Evolutionary conservation across 2,797 vertebrate species (phyloP).

Genomic region (Liasis olivaceus): DNA sequence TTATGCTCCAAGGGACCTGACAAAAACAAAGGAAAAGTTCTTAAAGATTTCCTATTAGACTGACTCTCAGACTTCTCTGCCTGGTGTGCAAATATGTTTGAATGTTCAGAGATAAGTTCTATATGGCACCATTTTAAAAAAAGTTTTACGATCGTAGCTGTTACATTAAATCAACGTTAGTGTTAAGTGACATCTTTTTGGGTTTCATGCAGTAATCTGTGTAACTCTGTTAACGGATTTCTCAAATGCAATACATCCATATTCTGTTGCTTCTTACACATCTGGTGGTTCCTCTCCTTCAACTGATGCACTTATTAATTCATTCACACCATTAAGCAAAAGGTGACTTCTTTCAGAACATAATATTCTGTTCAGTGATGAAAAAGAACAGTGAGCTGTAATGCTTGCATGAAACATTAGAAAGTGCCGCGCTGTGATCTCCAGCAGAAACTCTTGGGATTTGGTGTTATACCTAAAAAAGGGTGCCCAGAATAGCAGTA

Average conservation of each 20-base stretch:
- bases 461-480: neutral
- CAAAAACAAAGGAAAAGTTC: neutral
- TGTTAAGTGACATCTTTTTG: neutral
- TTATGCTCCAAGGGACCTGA: neutral
- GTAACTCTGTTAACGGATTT: neutral
- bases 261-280: neutral
- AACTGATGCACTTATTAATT: neutral
- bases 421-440: neutral
- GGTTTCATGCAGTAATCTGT: neutral
- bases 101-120: neutral
- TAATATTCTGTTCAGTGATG: neutral
- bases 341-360: neutral
- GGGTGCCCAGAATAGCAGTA: neutral
- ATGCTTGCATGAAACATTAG: neutral
- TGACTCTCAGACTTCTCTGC: neutral
- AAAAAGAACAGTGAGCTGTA: neutral
- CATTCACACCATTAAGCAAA: constrained; percentile 2
- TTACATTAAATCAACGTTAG: neutral
- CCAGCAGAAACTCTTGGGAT: neutral
- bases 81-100: neutral
- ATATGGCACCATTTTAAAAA: neutral
- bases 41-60: neutral
- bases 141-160: neutral
- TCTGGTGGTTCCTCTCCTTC: neutral
- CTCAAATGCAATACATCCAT: neutral